These are phyloP conservation scores for Troides aeacus DNA, from an alignment of 2,888 invertebrate genomes.

Conservation along the genomic window DNA sequence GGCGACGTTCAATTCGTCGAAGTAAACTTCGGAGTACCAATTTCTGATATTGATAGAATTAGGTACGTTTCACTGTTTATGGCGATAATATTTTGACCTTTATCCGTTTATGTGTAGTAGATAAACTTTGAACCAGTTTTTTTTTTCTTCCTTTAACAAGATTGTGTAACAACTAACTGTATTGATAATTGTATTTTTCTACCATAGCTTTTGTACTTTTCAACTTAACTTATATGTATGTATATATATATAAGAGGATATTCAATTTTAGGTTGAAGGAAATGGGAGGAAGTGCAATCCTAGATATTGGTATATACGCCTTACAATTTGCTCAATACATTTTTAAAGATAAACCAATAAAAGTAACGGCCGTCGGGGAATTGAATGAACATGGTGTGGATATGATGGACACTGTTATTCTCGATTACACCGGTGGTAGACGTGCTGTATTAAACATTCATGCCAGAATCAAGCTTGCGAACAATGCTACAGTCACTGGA, in stretches of 20 bases:
- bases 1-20: constrained; percentile 85
- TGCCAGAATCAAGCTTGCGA: constrained; percentile 71
- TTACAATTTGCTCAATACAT: constrained; percentile 86
- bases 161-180: background rate
- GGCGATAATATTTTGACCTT: background rate
- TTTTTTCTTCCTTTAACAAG: background rate
- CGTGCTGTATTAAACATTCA: constrained; percentile 82
- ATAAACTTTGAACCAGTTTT: background rate
- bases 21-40: constrained; percentile 84
- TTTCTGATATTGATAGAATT: constrained; percentile 58
- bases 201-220: too few species aligned
- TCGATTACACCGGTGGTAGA: constrained; percentile 83
- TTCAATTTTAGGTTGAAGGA: constrained; percentile 53
- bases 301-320: constrained; percentile 89
- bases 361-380: constrained; percentile 84
- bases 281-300: constrained; percentile 87
- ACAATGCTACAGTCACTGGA: constrained; percentile 83
- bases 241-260: background rate
- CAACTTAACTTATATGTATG: background rate
- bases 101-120: background rate
- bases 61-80: constrained; percentile 43
- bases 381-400: constrained; percentile 87
- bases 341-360: constrained; percentile 84
- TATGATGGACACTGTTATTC: constrained; percentile 78
- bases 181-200: background rate